Evolutionary conservation across 2,113 vertebrate genomes (phyloP), one percentile per base, ranked within the genome.

Genomic region (Python bivittatus): DNA sequence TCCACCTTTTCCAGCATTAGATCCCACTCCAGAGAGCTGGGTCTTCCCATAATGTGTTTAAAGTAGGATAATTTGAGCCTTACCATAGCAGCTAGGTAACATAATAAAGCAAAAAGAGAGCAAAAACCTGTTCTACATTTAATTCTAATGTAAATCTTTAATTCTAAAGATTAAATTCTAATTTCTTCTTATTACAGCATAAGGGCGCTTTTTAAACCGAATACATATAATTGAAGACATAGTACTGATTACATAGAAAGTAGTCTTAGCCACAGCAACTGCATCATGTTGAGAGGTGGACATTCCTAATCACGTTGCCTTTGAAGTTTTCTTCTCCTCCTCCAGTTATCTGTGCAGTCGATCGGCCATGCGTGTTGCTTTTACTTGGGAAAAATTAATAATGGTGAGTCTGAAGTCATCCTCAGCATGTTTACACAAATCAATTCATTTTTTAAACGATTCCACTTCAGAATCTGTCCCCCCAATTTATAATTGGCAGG

Each of bases 401-500:
- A 22, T 84, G 72, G 93, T 6, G 57, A 56, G 53, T 86, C 33
- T 94, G 72, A 93, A 60, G n/a, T 91, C 27, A 53, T 64, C 56
- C 33, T 53, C 12, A 89, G 57, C 11, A 53, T 52, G n/a, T 86
- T 95, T 93, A 91, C 58, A 88, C 48, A 93, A 94, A 94, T 91
- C 64, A 91, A 86, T 91, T 93, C 0, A 4, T 92, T 33, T 91
- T 89, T 91, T 33, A 95, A 88, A 23, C 44, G 22, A 84, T 17
- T 56, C 38, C 42, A 92, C 85, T 86, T 84, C 86, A 86, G 83
- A 94, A 94, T 68, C 8, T 27, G 1, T 48, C 1, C 22, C 29
- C 27, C 20, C 92, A 90, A 95, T 96, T 95, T 96, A 92, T 93
- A 91, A 93, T 92, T 12, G 61, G 79, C 8, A 20, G 15, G 87